These are phyloP conservation scores for Cardiocondyla obscurior DNA, from an alignment of 1,140 invertebrate species.

Conservation along the genomic window DNA sequence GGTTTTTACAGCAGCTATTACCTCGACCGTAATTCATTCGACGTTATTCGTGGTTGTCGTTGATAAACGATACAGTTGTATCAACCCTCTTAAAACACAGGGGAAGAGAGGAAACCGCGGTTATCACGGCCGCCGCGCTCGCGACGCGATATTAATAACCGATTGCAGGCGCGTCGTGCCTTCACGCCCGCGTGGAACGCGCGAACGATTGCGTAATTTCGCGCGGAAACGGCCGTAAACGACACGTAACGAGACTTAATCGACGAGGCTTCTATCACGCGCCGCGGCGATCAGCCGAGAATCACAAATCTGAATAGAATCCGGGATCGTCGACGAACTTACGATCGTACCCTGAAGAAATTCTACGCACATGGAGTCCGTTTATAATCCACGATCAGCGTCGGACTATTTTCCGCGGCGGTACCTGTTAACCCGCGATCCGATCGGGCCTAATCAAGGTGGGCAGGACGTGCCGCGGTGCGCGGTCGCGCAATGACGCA, in stretches of 20 bases:
- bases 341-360: not conserved
- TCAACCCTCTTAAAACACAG: conserved; percentile 65
- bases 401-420: not conserved
- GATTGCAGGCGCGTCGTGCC: conserved; percentile 51
- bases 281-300: too few species aligned
- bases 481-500: conserved; percentile 18
- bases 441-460: conserved; percentile 58
- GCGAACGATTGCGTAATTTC: conserved; percentile 64
- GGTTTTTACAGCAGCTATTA: conserved; percentile 70
- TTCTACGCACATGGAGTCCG: not conserved
- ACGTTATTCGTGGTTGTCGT: conserved; percentile 71
- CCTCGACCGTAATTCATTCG: conserved; percentile 72
- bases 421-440: conserved; percentile 55
- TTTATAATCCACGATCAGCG: not conserved
- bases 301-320: too few species aligned
- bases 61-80: conserved; percentile 75
- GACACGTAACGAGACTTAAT: not conserved
- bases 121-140: conserved; percentile 27
- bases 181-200: conserved; percentile 12
- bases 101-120: not conserved
- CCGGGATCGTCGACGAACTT: not conserved
- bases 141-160: conserved; percentile 63
- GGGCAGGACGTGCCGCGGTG: conserved; percentile 44
- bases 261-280: not conserved
- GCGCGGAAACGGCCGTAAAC: conserved; percentile 39